Evolutionary conservation across 2,113 vertebrate species (phyloP), one percentile per base, ranked within the genome.

Genomic region (Delphinus delphis): DNA sequence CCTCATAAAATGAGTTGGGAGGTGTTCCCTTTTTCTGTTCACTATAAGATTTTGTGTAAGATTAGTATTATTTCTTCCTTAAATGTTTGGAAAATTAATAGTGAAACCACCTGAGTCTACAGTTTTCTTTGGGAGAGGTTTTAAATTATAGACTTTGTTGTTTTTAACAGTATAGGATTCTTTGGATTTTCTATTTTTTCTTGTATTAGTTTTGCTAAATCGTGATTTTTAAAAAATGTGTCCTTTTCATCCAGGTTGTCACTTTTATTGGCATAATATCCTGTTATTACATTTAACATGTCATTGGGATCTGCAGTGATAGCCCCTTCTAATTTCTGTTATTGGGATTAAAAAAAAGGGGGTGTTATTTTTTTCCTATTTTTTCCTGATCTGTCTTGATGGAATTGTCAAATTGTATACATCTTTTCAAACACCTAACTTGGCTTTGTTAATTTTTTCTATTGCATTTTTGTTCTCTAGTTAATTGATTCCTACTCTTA

Each of bases 131-230:
- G 55, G 53, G 47, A 92, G n/a, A 47, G 36, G 15, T n/a, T 70
- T 58, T 62, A 36, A 79, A 60, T 26, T 63, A 41, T 10, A 84
- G 70, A 87, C 62, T 80, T 68, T 62, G 68, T 62, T 68, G 6
- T 77, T 91, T 58, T 82, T 79, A 74, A 74, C 88, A 25, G 9
- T 71, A 33, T n/a, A 92, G 8, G n/a, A 53, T 36, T 80, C 31
- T 92, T 80, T 71, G 36, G 41, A 33, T 36, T 44, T 41, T 67
- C 62, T 15, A 41, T 90, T 62, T 90, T n/a, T 91, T 76, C 68
- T 79, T 74, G 28, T 62, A 25, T 77, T 65, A 10, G 14, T 70
- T 94, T 96, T 77, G 70, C 21, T 41, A 60, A 36, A 5, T 18
- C 60, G 18, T 41, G 15, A n/a, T 53, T 62, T 55, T 62, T 68